Evolutionary conservation across 2,888 invertebrate species (phyloP).

Genomic region (Anagyrus pseudococci): DNA sequence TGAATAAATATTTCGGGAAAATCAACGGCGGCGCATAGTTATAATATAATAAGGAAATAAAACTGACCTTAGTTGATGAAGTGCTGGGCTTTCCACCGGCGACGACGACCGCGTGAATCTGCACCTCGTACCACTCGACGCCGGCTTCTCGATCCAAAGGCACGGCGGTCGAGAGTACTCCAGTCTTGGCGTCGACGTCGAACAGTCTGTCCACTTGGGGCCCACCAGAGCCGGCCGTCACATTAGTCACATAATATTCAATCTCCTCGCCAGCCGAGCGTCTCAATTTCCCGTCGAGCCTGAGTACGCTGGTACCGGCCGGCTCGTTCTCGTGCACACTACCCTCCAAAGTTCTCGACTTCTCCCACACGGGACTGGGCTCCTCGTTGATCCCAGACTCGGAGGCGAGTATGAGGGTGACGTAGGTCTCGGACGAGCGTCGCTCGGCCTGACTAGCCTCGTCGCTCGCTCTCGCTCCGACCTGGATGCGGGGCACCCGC

Average conservation of each 20-base stretch:
- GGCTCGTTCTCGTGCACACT: slow-evolving; percentile 90
- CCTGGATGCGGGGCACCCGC: slow-evolving; percentile 72
- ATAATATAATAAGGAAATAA: slow-evolving; percentile 14
- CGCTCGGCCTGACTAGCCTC: slow-evolving; percentile 90
- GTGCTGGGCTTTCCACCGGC: slow-evolving; percentile 74
- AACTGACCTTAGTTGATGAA: slow-evolving; percentile 82
- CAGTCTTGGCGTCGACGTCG: slow-evolving; percentile 87
- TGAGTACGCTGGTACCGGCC: slow-evolving; percentile 83
- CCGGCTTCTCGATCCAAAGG: slow-evolving; percentile 85
- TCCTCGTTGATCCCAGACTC: slow-evolving; percentile 54
- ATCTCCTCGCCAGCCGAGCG: slow-evolving; percentile 65
- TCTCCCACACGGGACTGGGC: slow-evolving; percentile 56
- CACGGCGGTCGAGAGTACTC: slow-evolving; percentile 85
- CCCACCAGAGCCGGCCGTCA: slow-evolving; percentile 72
- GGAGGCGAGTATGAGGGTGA: slow-evolving; percentile 80
- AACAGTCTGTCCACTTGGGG: slow-evolving; percentile 87
- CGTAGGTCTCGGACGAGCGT: slow-evolving; percentile 84
- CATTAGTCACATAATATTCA: slow-evolving; percentile 91
- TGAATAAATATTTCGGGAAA: not conserved
- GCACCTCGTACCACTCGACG: slow-evolving; percentile 81
- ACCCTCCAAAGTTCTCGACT: slow-evolving; percentile 73
- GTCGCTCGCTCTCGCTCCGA: slow-evolving; percentile 88
- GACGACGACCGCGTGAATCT: slow-evolving; percentile 83
- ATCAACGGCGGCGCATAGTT: too few relatives aligned
- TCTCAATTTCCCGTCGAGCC: slow-evolving; percentile 75